Evolutionary conservation across 2,888 invertebrate genomes (phyloP), one percentile per base, ranked within the genome.

Genomic region (Lasioglossum morio): DNA sequence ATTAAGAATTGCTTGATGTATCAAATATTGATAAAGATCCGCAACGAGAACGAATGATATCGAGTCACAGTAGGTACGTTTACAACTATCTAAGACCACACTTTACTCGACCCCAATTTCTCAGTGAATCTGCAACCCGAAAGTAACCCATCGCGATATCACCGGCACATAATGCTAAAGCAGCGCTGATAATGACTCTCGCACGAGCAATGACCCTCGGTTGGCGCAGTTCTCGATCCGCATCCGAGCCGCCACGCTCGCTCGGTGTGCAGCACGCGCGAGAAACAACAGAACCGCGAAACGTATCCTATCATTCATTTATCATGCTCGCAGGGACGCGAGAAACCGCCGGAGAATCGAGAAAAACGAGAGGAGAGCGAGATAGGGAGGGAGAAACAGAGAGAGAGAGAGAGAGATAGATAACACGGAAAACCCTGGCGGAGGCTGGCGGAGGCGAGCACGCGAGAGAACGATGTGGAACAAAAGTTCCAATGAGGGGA

Each of bases 151-250:
- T 63, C 63, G 63, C 69, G 37, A 69, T 69, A 34, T 69, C 69
- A 23, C 69, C 69, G 23, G 34, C 69, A 69, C 34, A 30, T 19
- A n/a, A 34, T 30, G 16, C 4, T 37, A 74, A 66, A 66, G 14
- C 23, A 30, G 27, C 27, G 27, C 46, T 23, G 74, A 4, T 70
- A 43, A 75, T 66, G 69, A 37, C 70, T 48, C 66, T 79, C 75
- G 1, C 34, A 84, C 79, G 87, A 79, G 82, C 86, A 86, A 79
- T 72, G 87, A 87, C 86, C 86, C 40, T 53, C 57, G 79, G 72
- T 74, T 77, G 63, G 30, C 30, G 63, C 63, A 63, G 63, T 63
- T 63, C 30, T 34, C 23, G 23, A 23, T 23, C 23, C 69, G 69
- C 69, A 4, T 69, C 37, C 34, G 37, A 37, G 37, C 19, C 63